Base-by-base conservation (phyloP, 2,113 vertebrate genomes). In the Craseonycteris thonglongyai region DNA sequence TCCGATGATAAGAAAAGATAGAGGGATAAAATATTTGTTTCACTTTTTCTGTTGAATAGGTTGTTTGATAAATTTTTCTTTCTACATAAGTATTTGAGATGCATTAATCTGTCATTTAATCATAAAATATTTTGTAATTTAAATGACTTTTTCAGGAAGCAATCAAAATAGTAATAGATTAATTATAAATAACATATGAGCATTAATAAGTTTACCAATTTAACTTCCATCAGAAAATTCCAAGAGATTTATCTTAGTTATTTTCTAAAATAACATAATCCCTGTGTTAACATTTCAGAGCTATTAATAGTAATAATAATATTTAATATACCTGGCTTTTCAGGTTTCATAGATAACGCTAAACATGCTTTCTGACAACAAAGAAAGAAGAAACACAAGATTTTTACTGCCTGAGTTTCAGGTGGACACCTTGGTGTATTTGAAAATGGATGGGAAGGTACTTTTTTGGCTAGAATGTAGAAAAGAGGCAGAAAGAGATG, bases 181-280 rank as follows among this genome's bases (percentile, higher is more conserved):
- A 71, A 66, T 84, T 89, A 40, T 68, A 80, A 92, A 83, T 49
- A 56, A 24, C 3, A 18, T 38, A 3, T 33, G 3, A 80, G 18
- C 90, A 40, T 58, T 59, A 40, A 51, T 33, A 79, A 13, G 12
- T 65, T n/a, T 79, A 79, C 59, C 5, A 26, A 35, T 88, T 90
- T 90, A 87, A 40, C 51, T 22, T 30, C 22, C 18, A 35, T 63
- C 30, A 78, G 56, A 72, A 72, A 40, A 75, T 24, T 83, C 9
- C 26, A 59, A 56, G 51, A 66, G n/a, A 78, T 78, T 95, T 85
- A 76, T 58, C 4, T 56, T 74, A 24, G 21, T 42, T 95, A 42
- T 79, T 91, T 76, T 94, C 19, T 72, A 61, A 95, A 75, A 69
- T n/a, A 72, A 65, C 7, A 65, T 85, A 83, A 90, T 82, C 78